Base-by-base conservation (phyloP, 2,113 vertebrate species). In the Echinops telfairi region DNA sequence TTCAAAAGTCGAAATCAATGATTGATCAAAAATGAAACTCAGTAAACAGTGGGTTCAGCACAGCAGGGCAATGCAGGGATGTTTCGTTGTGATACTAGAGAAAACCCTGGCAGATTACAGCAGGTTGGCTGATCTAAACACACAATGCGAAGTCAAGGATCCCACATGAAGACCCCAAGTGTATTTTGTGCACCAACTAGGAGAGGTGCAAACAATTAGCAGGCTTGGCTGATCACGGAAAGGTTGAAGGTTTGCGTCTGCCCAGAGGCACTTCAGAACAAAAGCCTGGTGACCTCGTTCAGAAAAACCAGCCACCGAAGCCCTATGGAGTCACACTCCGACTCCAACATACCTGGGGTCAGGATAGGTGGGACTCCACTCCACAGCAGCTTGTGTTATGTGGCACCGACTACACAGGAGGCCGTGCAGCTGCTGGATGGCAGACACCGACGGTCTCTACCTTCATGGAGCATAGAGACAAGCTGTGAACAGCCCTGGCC, bases 151-250 rank as follows among this genome's bases (percentile, higher is more conserved):
- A 78, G 17, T 8, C 58, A 53, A 0, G 0, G 43, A 29, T 31
- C 23, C 83, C 85, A 9, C 4, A 0, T 4, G 6, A 6, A 2
- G 80, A 22, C 70, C 43, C 11, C 33, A 11, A 23, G 2, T 33
- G 20, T 17, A 38, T 14, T 6, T 0, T 2, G 1, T 58, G 8
- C 12, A 7, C 38, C 1, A 1, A 1, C 5, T 7, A 64, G 0
- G 0, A 17, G n/a, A 20, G n/a, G 17, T 73, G 70, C n/a, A 36
- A 73, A 73, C 15, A 6, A 33, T 73, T 73, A 73, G 33, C 17
- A 20, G 33, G 70, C n/a, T 36, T 14, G 31, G 19, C 70, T 73
- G 70, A 17, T 36, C n/a, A 73, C 70, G 31, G 6, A 73, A 73
- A 73, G 70, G n/a, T 36, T 73, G 6, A 19, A 73, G 20, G n/a